These are phyloP conservation scores for Petrophora chlorosata DNA, from an alignment of 2,888 invertebrate genomes.

Conservation along the genomic window DNA sequence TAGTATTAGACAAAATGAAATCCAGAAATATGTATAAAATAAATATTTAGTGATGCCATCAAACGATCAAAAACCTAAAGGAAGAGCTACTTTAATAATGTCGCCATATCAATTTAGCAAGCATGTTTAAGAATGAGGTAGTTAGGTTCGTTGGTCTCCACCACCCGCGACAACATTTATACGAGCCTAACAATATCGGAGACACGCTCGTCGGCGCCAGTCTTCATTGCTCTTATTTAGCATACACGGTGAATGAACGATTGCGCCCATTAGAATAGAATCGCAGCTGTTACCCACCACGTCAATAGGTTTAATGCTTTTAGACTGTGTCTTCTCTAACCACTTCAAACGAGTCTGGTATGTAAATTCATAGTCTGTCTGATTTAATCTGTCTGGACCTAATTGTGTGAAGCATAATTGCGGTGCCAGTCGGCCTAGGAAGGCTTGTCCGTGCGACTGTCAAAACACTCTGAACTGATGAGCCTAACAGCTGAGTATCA, in stretches of 20 bases:
- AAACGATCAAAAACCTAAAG: too few relatives aligned
- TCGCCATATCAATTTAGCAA: constrained; percentile 5
- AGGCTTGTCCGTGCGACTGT: constrained; percentile 43
- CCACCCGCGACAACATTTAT: constrained; percentile 35
- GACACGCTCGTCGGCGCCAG: constrained; percentile 47
- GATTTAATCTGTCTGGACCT: not conserved
- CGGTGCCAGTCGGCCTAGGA: constrained; percentile 47
- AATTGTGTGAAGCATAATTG: constrained; percentile 41
- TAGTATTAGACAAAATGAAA: too few relatives aligned
- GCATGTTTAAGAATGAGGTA: constrained; percentile 13
- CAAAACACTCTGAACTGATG: constrained; percentile 36
- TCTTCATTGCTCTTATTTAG: constrained; percentile 50
- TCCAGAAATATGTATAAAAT: too few relatives aligned
- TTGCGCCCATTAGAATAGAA: constrained; percentile 43
- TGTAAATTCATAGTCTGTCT: constrained; percentile 4
- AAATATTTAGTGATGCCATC: too few relatives aligned
- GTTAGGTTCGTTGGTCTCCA: constrained; percentile 13
- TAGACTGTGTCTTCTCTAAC: not conserved
- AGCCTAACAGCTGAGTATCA: constrained; percentile 20
- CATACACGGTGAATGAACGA: constrained; percentile 49
- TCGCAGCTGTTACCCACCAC: constrained; percentile 40
- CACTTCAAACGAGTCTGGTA: constrained; percentile 15
- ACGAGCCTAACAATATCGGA: constrained; percentile 34
- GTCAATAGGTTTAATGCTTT: constrained; percentile 14
- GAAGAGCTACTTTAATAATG: too few relatives aligned